Evolutionary conservation across 2,797 vertebrate species (phyloP), one percentile per base, ranked within the genome.

Genomic region (Poecilia velifera): DNA sequence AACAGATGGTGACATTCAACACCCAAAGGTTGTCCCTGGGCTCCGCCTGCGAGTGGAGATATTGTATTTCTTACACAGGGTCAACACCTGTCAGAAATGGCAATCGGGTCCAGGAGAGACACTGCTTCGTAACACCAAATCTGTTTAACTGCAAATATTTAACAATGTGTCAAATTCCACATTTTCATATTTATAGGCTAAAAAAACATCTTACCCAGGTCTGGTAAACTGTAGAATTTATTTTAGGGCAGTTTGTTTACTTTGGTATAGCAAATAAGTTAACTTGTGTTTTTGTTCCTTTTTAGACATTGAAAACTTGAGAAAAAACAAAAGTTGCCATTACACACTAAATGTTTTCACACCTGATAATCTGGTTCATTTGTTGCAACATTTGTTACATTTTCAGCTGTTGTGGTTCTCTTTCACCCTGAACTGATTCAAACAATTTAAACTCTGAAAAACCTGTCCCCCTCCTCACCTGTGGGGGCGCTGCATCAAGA

Each of bases 1-100:
- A 90, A 93, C 95, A 95, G 93, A 94, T 93, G 94, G 93, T 93
- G 94, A 94, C 93, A 94, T 95, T 94, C 90, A 90, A 92, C 83
- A 86, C 90, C 89, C 75, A 78, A 90, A 91, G 90, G 87, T 89
- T 86, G 83, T 89, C 88, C 79, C 87, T 66, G 43, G 73, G 88
- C 84, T 88, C 41, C 66, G 82, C 78, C 83, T 66, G 25, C 46
- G 76, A 78, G 76, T 87, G 73, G 82, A 89, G 86, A 85, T 89
- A 86, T 90, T 92, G 88, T 89, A 90, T 88, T 90, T 90, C 79
- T 53, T 70, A 74, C 25, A 36, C 64, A 28, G 82, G 80, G 89
- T 80, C 87, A 86, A 89, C 92, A 93, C 89, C 91, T 93, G 93
- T 89, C 84, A 85, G 76, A 78, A 84, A 87, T 77, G 84, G 83